phyloP scores from a whole-genome alignment of 2,113 vertebrate species.

The Strix aluco region DNA sequence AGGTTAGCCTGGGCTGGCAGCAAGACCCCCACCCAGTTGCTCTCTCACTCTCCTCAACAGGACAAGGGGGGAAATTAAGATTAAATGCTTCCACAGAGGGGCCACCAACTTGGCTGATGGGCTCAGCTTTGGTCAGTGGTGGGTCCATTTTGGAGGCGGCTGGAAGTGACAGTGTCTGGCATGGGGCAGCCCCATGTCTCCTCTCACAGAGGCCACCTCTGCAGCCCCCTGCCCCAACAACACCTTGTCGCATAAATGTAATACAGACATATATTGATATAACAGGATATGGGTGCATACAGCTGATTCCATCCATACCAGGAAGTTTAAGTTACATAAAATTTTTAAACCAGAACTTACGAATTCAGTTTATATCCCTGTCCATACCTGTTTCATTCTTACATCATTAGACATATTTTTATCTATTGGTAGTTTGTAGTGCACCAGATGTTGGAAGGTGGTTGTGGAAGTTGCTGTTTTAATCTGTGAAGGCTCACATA shows the following conservation, averaged over 20 bases:
- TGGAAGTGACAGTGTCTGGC: neutral
- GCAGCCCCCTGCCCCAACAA: neutral
- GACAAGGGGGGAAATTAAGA: neutral
- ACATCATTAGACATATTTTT: neutral
- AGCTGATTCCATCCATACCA: neutral
- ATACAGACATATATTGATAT: neutral
- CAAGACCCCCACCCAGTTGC: fast-evolving
- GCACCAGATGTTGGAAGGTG: neutral
- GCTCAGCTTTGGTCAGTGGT: neutral
- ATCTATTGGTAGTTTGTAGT: neutral
- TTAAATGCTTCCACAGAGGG: neutral
- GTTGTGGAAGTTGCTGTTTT: neutral
- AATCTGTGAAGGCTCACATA: neutral
- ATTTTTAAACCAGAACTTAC: neutral
- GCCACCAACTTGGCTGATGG: neutral
- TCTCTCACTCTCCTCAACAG: neutral
- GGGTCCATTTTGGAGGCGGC: neutral
- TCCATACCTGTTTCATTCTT: neutral
- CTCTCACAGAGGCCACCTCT: neutral
- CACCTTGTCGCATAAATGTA: neutral
- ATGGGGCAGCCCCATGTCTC: neutral
- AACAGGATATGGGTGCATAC: neutral
- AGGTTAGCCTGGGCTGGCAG: neutral
- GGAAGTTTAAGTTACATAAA: neutral
- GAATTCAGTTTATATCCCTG: neutral